A percentile compares a stretch with the other conserved stretches of the same genome.
Evolutionary conservation across 2,888 invertebrate genomes (phyloP).

Genomic region (Boloria selene): DNA sequence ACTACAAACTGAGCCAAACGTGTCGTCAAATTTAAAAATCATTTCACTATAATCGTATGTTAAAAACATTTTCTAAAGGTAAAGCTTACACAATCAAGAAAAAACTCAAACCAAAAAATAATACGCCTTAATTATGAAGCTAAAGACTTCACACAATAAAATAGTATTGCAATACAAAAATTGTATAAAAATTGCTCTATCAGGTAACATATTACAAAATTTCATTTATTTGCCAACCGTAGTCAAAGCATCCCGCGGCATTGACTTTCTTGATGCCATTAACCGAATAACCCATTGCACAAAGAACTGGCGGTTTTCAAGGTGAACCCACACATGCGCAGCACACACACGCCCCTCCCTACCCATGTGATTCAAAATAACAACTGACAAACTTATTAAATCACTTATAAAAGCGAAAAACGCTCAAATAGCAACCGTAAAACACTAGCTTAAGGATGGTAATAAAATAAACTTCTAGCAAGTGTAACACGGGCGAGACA

Average conservation of each 20-base stretch:
- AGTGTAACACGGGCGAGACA: constrained; percentile 55
- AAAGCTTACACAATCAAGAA: no score
- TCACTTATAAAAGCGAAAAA: constrained; percentile 24
- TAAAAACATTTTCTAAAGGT: no score
- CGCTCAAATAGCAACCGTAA: constrained; percentile 48
- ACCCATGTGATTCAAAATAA: constrained; percentile 73
- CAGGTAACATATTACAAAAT: constrained; percentile 7
- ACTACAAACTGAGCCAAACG: no score
- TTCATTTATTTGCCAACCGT: constrained; percentile 59
- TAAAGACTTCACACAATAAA: no score
- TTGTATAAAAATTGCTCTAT: background rate
- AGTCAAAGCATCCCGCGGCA: constrained; percentile 74
- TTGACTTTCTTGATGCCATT: constrained; percentile 81
- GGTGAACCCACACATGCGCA: constrained; percentile 74
- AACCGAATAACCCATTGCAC: constrained; percentile 83
- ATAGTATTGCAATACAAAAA: no score
- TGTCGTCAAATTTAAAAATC: no score
- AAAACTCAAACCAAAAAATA: no score
- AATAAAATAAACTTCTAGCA: constrained; percentile 24
- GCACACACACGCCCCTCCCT: constrained; percentile 45
- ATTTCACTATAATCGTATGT: no score
- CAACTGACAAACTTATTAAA: constrained; percentile 47
- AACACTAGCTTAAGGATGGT: constrained; percentile 9
- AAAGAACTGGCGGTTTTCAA: constrained; percentile 81
- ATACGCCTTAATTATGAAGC: no score